These are phyloP conservation scores for Spongilla lacustris DNA, from an alignment of 37 sponge, comb jelly and placozoan species.

Conservation along the genomic window DNA sequence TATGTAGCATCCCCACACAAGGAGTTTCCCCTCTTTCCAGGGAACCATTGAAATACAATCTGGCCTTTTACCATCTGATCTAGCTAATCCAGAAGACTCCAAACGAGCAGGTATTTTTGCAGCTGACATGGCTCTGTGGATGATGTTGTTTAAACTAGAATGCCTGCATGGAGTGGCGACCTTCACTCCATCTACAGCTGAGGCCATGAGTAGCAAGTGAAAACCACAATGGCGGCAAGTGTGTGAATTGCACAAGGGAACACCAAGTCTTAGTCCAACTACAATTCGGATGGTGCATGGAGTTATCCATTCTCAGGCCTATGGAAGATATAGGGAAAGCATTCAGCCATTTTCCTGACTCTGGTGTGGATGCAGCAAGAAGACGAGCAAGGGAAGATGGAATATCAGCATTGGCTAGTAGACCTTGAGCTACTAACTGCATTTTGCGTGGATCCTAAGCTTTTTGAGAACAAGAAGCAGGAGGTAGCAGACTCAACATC, in stretches of 20 bases:
- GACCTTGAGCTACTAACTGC: too few relatives aligned
- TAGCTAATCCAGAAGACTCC: neutral
- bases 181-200: constrained; percentile 12
- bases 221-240: constrained; percentile 3
- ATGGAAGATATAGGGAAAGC: constrained; percentile 18
- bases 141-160: neutral
- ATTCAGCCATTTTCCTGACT: constrained; percentile 12
- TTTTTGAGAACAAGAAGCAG: too few relatives aligned
- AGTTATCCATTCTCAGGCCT: constrained; percentile 23
- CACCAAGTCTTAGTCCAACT: constrained; percentile 36
- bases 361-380: constrained; percentile 17
- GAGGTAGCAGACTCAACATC: too few relatives aligned
- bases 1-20: constrained; percentile 33
- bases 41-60: constrained; percentile 5
- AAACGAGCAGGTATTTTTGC: constrained; percentile 11
- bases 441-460: too few relatives aligned
- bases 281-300: constrained; percentile 32
- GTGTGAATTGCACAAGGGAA: constrained; percentile 4
- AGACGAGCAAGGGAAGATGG: neutral
- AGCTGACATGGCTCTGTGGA: constrained; percentile 1
- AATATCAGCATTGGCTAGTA: too few relatives aligned
- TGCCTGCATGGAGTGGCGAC: constrained; percentile 1
- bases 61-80: constrained; percentile 26
- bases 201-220: neutral
- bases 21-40: constrained; percentile 6